Conservation (phyloP, 2,113 vertebrate genomes). For the Pelvicachromis taeniatus region DNA sequence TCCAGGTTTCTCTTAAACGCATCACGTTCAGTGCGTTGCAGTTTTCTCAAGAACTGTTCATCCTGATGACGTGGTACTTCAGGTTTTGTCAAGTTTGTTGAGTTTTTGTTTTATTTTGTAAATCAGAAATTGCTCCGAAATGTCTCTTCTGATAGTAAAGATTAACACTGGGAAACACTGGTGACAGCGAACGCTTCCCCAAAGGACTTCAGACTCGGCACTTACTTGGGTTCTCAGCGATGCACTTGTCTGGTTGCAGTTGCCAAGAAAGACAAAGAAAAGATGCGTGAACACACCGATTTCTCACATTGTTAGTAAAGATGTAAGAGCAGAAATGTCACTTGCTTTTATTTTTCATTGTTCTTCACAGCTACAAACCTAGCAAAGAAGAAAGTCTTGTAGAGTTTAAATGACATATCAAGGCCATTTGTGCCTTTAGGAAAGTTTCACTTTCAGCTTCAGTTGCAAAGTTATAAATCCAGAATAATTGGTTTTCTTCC, state of each 20-base stretch:
- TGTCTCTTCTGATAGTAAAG: not conserved
- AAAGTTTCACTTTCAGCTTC: not conserved
- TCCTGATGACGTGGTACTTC: not conserved
- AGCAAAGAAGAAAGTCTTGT: not conserved
- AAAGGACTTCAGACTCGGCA: not conserved
- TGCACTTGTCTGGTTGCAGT: not conserved
- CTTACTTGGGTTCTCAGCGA: not conserved
- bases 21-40: not conserved
- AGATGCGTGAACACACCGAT: not conserved
- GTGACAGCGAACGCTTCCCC: not conserved
- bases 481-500: not conserved
- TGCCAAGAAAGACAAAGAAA: not conserved
- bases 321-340: not conserved
- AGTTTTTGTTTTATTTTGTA: not conserved
- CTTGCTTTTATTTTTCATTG: not conserved
- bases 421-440: fast-evolving
- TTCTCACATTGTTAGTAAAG: not conserved
- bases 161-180: not conserved
- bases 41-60: not conserved
- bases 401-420: not conserved
- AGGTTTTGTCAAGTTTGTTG: not conserved
- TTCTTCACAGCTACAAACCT: fast-evolving
- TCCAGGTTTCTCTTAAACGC: not conserved
- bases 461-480: not conserved
- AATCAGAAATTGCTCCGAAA: not conserved